A percentile compares a stretch with the other conserved stretches of the same genome.
Evolutionary conservation across 2,113 vertebrate species (phyloP).

Genomic region (Podiceps cristatus): DNA sequence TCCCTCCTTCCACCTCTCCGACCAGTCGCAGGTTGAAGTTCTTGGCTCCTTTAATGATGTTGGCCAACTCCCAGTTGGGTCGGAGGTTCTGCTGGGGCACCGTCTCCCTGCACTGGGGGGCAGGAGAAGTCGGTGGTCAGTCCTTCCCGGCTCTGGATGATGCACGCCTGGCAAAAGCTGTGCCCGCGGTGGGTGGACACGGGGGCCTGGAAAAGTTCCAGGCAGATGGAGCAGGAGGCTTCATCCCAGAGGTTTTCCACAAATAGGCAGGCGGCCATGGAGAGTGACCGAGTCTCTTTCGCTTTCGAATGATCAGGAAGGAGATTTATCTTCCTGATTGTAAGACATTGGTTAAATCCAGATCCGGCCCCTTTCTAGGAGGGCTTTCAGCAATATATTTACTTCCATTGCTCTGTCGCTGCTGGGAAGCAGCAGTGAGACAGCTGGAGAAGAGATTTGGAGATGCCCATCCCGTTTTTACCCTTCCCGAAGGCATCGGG

Average conservation of each 20-base stretch:
- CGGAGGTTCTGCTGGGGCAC: constrained; percentile 50
- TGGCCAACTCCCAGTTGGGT: constrained; percentile 83
- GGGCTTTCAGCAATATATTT: background rate
- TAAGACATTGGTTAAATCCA: background rate
- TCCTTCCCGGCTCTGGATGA: constrained; percentile 39
- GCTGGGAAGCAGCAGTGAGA: background rate
- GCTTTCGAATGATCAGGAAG: background rate
- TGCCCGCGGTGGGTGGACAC: constrained; percentile 62
- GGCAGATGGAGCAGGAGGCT: constrained; percentile 67
- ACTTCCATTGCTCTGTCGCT: fast-evolving
- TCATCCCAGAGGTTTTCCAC: constrained; percentile 49
- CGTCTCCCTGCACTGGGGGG: constrained; percentile 60
- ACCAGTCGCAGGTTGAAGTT: constrained; percentile 31
- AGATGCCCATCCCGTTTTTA: background rate
- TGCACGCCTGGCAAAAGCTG: constrained; percentile 70
- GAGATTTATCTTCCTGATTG: background rate
- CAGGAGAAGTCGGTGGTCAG: background rate
- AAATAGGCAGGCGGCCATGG: background rate
- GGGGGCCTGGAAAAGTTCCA: constrained; percentile 60
- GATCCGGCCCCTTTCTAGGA: background rate
- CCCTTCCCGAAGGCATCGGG: background rate
- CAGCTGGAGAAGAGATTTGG: too few species aligned
- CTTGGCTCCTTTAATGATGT: constrained; percentile 77
- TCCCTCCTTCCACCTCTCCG: background rate
- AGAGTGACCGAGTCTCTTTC: background rate